Base-by-base conservation (phyloP, 2,797 vertebrate genomes). In the Bovichtus diacanthus region DNA sequence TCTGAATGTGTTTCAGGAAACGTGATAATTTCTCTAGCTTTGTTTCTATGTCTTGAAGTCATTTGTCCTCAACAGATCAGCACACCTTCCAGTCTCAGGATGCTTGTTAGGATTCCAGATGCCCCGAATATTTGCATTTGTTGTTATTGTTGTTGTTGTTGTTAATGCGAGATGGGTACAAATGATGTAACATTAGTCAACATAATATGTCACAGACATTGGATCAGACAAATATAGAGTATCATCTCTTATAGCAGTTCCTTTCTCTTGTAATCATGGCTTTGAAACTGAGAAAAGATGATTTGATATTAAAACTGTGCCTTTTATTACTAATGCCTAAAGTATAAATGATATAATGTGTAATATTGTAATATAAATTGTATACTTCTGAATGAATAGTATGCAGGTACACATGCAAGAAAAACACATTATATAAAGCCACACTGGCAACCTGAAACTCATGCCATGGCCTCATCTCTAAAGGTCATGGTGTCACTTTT, bases 51-150 rank as follows among this genome's bases (percentile, higher is more conserved):
- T 27, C 31, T 51, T 38, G 9, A 61, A 55, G 34, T 62, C 1
- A 49, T 55, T 50, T 34, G n/a, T 36, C 41, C 6, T 10, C n/a
- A n/a, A n/a, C n/a, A n/a, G n/a, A n/a, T n/a, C n/a, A n/a, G n/a
- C n/a, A n/a, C n/a, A 13, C 11, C 41, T 49, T 54, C 25, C 10
- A 13, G 31, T 43, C 0, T 50, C 43, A 51, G 31, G 34, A 16
- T 39, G 23, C 15, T 29, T 23, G 16, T 62, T 55, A 41, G 25
- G 47, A 67, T 51, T 72, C 39, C 9, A 66, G 66, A 29, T 8
- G 5, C 29, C 16, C 13, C 19, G n/a, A 29, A 44, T 43, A 59
- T 70, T 61, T 72, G 49, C 34, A 69, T 46, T 41, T 74, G 66
- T n/a, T n/a, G n/a, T n/a, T n/a, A n/a, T n/a, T n/a, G n/a, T n/a